phyloP scores from a whole-genome alignment of 2,797 vertebrate species.

The Myotis findleyi region DNA sequence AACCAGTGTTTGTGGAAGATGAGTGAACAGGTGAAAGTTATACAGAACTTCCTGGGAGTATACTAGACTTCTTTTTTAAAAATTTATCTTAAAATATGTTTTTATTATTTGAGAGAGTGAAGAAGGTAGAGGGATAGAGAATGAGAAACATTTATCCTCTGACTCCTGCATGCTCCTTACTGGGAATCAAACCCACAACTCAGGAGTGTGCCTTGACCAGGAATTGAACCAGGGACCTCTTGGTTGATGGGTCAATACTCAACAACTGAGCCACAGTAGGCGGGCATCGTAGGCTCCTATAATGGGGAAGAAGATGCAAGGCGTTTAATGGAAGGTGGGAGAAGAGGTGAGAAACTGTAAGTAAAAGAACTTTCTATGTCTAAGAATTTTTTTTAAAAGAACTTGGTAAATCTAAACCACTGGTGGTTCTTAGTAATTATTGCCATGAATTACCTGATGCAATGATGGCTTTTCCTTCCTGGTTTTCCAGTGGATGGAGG shows the following conservation, averaged over 20 bases:
- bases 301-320: too few relatives aligned
- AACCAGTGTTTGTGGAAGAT: background rate
- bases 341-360: background rate
- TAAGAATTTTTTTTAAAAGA: background rate
- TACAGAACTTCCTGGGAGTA: background rate
- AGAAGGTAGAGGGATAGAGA: too few relatives aligned
- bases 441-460: background rate
- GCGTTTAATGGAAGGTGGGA: background rate
- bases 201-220: too few relatives aligned
- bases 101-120: too few relatives aligned
- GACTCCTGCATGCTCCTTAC: too few relatives aligned
- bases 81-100: too few relatives aligned
- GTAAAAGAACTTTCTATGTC: background rate
- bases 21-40: background rate
- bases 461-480: background rate
- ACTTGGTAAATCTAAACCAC: background rate
- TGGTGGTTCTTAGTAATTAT: background rate
- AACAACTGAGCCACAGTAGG: too few relatives aligned
- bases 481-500: background rate
- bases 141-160: too few relatives aligned
- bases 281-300: too few relatives aligned
- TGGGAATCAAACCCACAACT: too few relatives aligned
- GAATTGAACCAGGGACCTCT: too few relatives aligned
- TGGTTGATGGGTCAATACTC: too few relatives aligned
- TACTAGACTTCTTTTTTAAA: background rate